A percentile compares a stretch with the other conserved stretches of the same genome.
Evolutionary conservation across 2,888 invertebrate genomes (phyloP).

Genomic region (Pristionchus japonicus): DNA sequence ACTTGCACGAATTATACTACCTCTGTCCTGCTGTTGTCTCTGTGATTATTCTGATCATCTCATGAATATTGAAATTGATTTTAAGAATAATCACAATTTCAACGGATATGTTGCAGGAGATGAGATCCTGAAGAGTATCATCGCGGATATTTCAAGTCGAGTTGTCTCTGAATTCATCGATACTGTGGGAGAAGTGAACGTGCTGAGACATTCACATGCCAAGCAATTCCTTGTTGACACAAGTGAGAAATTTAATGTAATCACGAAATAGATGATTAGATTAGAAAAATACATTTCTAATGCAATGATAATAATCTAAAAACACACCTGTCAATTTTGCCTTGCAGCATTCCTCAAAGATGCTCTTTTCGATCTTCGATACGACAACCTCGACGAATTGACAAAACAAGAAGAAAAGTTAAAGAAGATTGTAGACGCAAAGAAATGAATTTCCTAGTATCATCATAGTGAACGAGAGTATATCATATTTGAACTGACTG

Average conservation of each 20-base stretch:
- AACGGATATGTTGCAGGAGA: constrained; percentile 48
- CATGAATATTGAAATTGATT: no score
- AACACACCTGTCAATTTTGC: not conserved
- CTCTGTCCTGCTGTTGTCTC: not conserved
- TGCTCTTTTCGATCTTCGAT: constrained; percentile 52
- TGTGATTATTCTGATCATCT: not conserved
- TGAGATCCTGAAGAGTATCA: constrained; percentile 50
- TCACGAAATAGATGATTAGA: not conserved
- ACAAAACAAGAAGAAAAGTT: constrained; percentile 46
- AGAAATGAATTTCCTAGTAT: constrained; percentile 16
- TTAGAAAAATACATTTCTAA: not conserved
- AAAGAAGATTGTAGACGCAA: constrained; percentile 44
- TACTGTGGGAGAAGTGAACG: constrained; percentile 24
- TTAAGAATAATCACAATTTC: no score
- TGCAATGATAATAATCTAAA: not conserved
- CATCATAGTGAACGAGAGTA: not conserved
- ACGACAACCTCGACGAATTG: constrained; percentile 50
- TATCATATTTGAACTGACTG: not conserved
- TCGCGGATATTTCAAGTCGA: constrained; percentile 49
- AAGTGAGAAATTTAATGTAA: constrained; percentile 31
- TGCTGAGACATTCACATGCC: not conserved
- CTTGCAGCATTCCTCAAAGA: constrained; percentile 53
- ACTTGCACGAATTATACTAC: not conserved
- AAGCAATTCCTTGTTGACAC: constrained; percentile 49
- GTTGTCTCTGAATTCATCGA: constrained; percentile 46